phyloP scores from a whole-genome alignment of 2,797 vertebrate species.

The Cuniculus paca region DNA sequence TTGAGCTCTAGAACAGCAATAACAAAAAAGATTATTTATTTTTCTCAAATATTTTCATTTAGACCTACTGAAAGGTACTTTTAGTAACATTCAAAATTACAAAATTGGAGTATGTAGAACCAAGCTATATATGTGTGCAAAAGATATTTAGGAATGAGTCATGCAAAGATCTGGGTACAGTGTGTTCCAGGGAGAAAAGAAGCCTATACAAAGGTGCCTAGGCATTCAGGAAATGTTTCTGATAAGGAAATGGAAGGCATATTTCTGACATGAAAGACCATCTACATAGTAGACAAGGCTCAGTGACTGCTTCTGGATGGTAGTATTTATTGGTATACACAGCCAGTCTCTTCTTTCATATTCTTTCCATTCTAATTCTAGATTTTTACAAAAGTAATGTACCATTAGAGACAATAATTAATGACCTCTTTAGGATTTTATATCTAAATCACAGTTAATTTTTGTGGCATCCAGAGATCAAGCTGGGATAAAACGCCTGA shows the following conservation, averaged over 20 bases:
- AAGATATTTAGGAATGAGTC: not conserved
- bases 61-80: not conserved
- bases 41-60: conserved; percentile 39
- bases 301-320: not conserved
- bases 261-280: not conserved
- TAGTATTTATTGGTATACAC: not conserved
- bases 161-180: not conserved
- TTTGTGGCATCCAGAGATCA: not conserved
- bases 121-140: not conserved
- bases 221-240: not conserved
- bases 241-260: conserved; percentile 8
- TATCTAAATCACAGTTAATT: not conserved
- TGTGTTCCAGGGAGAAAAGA: not conserved
- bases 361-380: not conserved
- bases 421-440: not conserved
- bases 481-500: not conserved
- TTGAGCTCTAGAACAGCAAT: not conserved
- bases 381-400: not conserved
- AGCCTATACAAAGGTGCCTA: not conserved
- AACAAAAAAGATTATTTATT: not conserved
- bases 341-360: not conserved
- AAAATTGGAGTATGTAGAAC: not conserved
- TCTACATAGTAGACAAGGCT: not conserved
- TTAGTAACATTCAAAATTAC: not conserved
- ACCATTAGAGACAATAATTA: not conserved